These are phyloP conservation scores for Mya arenaria DNA, from an alignment of 1,140 invertebrate species.

Conservation along the genomic window DNA sequence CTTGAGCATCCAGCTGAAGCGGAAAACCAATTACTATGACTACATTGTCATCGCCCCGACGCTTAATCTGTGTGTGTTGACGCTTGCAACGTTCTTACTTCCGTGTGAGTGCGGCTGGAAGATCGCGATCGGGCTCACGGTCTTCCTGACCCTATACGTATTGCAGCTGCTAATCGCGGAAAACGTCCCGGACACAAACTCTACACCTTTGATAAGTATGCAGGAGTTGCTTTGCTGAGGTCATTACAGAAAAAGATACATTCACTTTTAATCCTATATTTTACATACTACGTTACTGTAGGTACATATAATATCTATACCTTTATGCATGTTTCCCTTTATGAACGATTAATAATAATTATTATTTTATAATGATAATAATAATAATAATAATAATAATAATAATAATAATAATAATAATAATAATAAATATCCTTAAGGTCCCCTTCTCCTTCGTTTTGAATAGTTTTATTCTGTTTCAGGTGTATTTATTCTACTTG, in stretches of 20 bases:
- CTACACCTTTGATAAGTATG: slow-evolving; percentile 79
- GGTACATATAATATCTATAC: no score
- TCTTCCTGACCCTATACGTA: slow-evolving; percentile 79
- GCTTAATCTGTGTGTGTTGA: slow-evolving; percentile 78
- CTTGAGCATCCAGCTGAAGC: slow-evolving; percentile 66
- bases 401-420: no score
- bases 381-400: no score
- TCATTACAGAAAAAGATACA: no score
- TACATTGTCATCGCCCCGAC: slow-evolving; percentile 80
- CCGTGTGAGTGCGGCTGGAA: slow-evolving; percentile 80
- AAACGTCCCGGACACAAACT: slow-evolving; percentile 80
- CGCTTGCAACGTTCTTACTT: slow-evolving; percentile 76
- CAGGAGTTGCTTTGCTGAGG: neutral
- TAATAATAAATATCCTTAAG: no score
- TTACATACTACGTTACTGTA: no score
- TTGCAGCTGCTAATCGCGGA: slow-evolving; percentile 79
- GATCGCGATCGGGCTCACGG: slow-evolving; percentile 79
- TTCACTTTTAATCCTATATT: no score
- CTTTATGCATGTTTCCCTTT: no score
- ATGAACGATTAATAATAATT: no score
- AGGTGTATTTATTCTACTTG: slow-evolving; percentile 76
- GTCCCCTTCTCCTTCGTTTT: no score
- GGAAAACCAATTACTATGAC: slow-evolving; percentile 79
- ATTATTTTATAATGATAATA: no score
- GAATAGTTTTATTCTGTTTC: slow-evolving; percentile 23